A percentile compares a stretch with the other conserved stretches of the same genome.
These are phyloP conservation scores for Homalodisca vitripennis DNA, from an alignment of 1,140 invertebrate species.

Conservation along the genomic window DNA sequence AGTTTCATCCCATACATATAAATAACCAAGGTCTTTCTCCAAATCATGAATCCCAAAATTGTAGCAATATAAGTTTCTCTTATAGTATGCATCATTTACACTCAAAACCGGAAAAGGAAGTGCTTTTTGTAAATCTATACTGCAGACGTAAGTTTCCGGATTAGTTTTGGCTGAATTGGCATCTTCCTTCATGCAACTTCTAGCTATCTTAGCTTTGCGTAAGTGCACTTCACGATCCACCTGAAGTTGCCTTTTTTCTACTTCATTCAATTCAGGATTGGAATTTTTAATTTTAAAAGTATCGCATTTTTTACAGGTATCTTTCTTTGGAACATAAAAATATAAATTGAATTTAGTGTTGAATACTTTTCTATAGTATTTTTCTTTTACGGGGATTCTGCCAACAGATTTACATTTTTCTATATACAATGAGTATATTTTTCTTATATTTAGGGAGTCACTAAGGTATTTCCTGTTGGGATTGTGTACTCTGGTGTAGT, in stretches of 20 bases:
- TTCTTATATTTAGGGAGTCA: constrained; percentile 50
- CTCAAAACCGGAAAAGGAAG: too few relatives aligned
- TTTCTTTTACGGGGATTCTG: constrained; percentile 49
- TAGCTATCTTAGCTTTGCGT: too few relatives aligned
- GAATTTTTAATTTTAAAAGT: too few relatives aligned
- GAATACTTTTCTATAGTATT: constrained; percentile 51
- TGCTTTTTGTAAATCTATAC: too few relatives aligned
- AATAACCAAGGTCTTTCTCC: constrained; percentile 34
- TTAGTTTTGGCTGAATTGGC: too few relatives aligned
- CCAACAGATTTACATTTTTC: constrained; percentile 47
- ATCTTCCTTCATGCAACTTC: too few relatives aligned
- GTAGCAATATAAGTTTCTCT: constrained; percentile 42
- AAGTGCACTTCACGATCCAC: constrained; percentile 38
- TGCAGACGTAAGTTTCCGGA: constrained; percentile 39
- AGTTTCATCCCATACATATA: constrained; percentile 42
- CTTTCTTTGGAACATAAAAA: constrained; percentile 49
- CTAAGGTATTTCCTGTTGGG: constrained; percentile 51
- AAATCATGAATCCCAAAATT: too few relatives aligned
- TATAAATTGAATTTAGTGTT: constrained; percentile 51
- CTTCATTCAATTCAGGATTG: constrained; percentile 20
- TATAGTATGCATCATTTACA: constrained; percentile 44
- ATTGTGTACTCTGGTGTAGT: constrained; percentile 47
- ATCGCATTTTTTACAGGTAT: constrained; percentile 40
- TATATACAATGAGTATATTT: constrained; percentile 51
- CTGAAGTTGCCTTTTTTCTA: constrained; percentile 29